These are phyloP conservation scores for Poicephalus meyeri DNA, from an alignment of 2,113 vertebrate genomes.

Conservation along the genomic window DNA sequence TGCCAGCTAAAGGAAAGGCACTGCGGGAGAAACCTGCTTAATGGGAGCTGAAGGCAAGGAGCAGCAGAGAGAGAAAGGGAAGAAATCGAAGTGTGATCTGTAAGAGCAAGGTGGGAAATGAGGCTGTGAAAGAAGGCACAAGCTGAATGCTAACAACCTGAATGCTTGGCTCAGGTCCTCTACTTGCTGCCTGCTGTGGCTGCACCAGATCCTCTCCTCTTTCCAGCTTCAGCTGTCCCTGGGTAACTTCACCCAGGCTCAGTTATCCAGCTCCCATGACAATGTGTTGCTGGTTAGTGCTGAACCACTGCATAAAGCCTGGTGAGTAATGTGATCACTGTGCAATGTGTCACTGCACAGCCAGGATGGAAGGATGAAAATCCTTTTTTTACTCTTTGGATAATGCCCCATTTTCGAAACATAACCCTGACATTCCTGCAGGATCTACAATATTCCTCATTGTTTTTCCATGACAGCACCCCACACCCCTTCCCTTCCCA, in stretches of 20 bases:
- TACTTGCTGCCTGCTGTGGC: neutral
- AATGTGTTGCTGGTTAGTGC: neutral
- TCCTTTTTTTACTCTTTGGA: neutral
- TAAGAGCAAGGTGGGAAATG: neutral
- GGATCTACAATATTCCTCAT: neutral
- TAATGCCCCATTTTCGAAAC: neutral
- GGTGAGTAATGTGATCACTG: neutral
- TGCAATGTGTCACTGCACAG: rapidly evolving
- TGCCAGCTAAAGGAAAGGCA: neutral
- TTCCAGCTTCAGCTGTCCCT: neutral
- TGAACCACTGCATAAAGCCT: neutral
- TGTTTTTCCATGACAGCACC: neutral
- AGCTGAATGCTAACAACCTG: neutral
- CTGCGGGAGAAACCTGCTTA: neutral
- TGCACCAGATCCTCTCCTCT: neutral
- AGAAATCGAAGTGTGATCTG: neutral
- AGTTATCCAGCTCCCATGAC: neutral
- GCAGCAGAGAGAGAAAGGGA: neutral
- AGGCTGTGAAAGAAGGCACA: neutral
- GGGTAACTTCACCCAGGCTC: neutral
- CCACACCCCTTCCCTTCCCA: neutral
- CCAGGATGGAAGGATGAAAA: neutral
- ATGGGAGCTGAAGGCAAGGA: neutral
- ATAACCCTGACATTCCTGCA: neutral
- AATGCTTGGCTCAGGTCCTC: neutral